phyloP scores from a whole-genome alignment of 2,797 vertebrate species.

The Rhynchonycteris naso region DNA sequence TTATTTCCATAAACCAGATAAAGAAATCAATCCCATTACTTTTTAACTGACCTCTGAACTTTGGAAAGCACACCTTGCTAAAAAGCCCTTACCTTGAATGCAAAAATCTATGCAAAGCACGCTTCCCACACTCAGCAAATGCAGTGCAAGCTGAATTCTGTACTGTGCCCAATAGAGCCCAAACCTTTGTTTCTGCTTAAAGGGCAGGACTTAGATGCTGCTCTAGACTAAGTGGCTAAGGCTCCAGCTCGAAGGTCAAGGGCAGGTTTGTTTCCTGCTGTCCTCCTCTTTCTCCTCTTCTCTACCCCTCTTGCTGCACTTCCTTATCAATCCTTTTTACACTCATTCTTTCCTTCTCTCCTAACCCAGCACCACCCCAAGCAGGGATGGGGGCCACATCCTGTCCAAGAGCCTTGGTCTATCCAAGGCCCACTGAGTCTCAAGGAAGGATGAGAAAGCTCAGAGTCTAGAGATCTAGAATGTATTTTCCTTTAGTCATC shows the following conservation, averaged over 20 bases:
- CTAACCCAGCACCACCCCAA: not conserved
- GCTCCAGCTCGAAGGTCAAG: not conserved
- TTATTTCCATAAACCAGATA: constrained; percentile 1
- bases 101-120: not conserved
- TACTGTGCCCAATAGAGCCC: not conserved
- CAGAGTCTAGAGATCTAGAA: not conserved
- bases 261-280: not conserved
- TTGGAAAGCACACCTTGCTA: constrained; percentile 39
- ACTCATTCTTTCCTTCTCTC: not conserved
- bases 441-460: not conserved
- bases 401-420: not conserved
- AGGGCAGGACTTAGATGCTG: not conserved
- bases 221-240: not conserved
- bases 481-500: not conserved
- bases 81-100: not conserved
- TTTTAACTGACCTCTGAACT: not conserved
- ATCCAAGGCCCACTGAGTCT: not conserved
- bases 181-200: not conserved
- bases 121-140: not conserved
- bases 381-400: not conserved
- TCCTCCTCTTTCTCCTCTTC: constrained; percentile 46
- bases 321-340: constrained; percentile 12
- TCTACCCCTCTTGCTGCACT: not conserved
- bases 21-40: constrained; percentile 31
- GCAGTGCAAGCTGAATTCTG: not conserved